Percentiles rank a stretch among this genome's conserved stretches.
phyloP scores from a whole-genome alignment of 2,113 vertebrate species.

The Galemys pyrenaicus region DNA sequence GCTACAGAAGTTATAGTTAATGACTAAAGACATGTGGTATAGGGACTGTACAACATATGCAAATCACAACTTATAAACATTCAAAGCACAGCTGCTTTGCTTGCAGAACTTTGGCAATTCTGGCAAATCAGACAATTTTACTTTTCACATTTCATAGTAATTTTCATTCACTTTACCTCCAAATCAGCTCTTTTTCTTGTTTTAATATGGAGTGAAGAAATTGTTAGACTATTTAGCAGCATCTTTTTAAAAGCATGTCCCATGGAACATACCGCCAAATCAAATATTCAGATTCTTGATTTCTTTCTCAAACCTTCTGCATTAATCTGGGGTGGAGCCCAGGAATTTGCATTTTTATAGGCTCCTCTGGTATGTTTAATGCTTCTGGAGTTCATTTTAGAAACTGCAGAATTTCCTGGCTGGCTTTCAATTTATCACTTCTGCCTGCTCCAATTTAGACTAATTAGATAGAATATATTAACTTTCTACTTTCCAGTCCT shows the following conservation, averaged over 20 bases:
- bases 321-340: background rate
- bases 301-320: background rate
- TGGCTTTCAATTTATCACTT: background rate
- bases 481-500: background rate
- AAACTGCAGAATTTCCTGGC: background rate
- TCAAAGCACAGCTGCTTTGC: constrained; percentile 47
- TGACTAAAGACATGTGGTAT: background rate
- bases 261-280: constrained; percentile 20
- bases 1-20: background rate
- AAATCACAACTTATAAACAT: constrained; percentile 56
- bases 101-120: constrained; percentile 45
- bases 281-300: constrained; percentile 14
- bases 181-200: constrained; percentile 38
- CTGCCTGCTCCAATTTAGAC: constrained; percentile 1
- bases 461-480: constrained; percentile 45
- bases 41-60: background rate
- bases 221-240: constrained; percentile 16
- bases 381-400: constrained; percentile 20
- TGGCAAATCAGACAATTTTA: constrained; percentile 50
- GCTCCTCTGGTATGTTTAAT: background rate
- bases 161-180: constrained; percentile 64
- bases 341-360: background rate
- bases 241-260: background rate
- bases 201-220: constrained; percentile 62
- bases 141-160: constrained; percentile 62